These are phyloP conservation scores for Baryphthengus martii DNA, from an alignment of 2,113 vertebrate genomes.

Conservation along the genomic window DNA sequence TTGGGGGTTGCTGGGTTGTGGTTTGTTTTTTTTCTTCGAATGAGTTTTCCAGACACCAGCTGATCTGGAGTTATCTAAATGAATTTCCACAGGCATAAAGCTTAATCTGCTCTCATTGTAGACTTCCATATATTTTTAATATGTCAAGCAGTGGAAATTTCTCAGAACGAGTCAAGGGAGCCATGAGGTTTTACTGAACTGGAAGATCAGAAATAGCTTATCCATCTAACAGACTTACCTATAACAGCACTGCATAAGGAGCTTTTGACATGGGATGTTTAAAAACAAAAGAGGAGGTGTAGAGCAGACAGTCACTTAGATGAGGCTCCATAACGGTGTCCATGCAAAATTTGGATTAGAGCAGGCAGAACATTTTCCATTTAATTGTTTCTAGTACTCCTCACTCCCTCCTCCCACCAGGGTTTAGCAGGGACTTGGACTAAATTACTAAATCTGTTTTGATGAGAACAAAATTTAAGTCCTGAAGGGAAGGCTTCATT, in stretches of 20 bases:
- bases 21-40: background rate
- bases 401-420: too few species aligned
- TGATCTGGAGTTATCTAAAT: slow-evolving; percentile 32
- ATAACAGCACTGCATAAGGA: background rate
- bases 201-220: slow-evolving; percentile 17
- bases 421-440: background rate
- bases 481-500: background rate
- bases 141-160: slow-evolving; percentile 28
- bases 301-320: background rate
- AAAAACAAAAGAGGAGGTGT: background rate
- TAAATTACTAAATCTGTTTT: background rate
- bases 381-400: background rate
- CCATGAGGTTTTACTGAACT: slow-evolving; percentile 14
- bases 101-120: background rate
- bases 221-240: background rate
- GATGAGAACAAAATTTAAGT: background rate
- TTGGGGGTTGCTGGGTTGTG: background rate
- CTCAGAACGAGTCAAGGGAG: background rate
- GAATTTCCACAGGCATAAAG: slow-evolving; percentile 37
- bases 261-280: background rate
- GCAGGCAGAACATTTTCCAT: background rate
- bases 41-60: slow-evolving; percentile 46
- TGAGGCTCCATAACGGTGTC: background rate
- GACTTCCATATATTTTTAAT: slow-evolving; percentile 29
- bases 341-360: background rate